A percentile compares a stretch with the other conserved stretches of the same genome.
Conservation (phyloP, 2,113 vertebrate genomes). For the Nothocercus julius region DNA sequence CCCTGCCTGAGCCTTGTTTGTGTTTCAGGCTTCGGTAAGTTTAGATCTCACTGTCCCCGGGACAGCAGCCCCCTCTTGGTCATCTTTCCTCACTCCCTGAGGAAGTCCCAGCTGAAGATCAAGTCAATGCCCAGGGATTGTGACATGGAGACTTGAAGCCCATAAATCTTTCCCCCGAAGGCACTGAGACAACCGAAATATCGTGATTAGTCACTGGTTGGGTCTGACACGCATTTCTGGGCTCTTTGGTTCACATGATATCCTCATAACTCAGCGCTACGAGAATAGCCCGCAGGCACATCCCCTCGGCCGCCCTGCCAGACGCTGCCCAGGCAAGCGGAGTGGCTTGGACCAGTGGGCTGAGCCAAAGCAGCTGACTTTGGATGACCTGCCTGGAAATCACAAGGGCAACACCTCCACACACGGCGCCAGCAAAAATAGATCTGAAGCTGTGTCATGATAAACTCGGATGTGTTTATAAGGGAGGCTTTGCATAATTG, state of each 20-base stretch:
- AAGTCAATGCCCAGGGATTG: conserved; percentile 69
- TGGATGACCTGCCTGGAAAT: conserved; percentile 44
- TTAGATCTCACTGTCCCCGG: neutral
- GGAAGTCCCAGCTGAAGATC: conserved; percentile 67
- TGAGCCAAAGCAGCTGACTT: conserved; percentile 51
- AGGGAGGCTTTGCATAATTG: conserved; percentile 26
- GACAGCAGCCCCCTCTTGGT: conserved; percentile 45
- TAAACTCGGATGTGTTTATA: conserved; percentile 42
- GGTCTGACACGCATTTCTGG: conserved; percentile 72
- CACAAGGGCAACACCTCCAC: neutral
- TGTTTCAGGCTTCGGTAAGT: neutral
- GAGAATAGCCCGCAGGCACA: conserved; percentile 79
- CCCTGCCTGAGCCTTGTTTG: neutral
- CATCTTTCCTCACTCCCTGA: conserved; percentile 9
- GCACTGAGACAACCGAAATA: conserved; percentile 76
- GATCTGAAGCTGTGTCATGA: neutral
- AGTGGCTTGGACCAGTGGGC: neutral
- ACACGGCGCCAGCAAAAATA: conserved; percentile 35
- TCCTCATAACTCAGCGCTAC: conserved; percentile 76
- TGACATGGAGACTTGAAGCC: conserved; percentile 60
- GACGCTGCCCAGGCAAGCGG: neutral
- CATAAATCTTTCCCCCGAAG: conserved; percentile 36
- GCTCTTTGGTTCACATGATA: conserved; percentile 74
- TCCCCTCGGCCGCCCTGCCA: neutral
- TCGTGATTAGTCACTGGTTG: conserved; percentile 76